phyloP scores from a whole-genome alignment of 2,888 invertebrate genomes.

The Macrophya alboannulata region DNA sequence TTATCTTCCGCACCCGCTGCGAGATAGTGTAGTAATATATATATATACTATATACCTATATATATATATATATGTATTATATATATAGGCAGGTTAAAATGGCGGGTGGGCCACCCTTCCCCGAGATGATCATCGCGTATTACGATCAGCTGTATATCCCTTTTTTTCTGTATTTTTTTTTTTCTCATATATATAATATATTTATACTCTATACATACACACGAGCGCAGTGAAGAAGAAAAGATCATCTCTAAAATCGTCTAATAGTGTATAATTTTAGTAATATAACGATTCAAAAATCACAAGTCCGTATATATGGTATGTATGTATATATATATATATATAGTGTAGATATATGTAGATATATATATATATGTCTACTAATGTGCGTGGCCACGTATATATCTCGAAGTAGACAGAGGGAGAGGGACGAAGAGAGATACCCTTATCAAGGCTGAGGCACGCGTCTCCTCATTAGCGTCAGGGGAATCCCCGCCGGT shows the following conservation, averaged over 20 bases:
- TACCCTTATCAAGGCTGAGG: conserved; percentile 70
- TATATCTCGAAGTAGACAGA: background rate
- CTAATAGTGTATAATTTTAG: background rate
- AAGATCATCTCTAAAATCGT: too few species aligned
- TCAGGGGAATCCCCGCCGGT: conserved; percentile 57
- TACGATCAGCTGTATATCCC: background rate
- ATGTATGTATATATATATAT: too few species aligned
- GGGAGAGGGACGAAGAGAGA: conserved; percentile 60
- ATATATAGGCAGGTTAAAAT: conserved; percentile 14
- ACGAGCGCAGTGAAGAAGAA: too few species aligned
- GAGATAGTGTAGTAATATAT: conserved; percentile 56
- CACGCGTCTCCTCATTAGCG: conserved; percentile 73
- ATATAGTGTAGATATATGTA: too few species aligned
- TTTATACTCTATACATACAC: background rate
- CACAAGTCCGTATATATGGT: background rate
- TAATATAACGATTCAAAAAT: background rate
- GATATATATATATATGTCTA: background rate
- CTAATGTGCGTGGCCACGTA: background rate
- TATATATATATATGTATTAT: background rate
- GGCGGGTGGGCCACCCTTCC: conserved; percentile 17
- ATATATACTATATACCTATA: background rate
- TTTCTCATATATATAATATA: background rate
- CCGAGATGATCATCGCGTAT: conserved; percentile 25
- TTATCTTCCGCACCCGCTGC: conserved; percentile 67
- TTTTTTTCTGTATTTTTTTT: background rate